phyloP scores from a whole-genome alignment of 2,797 vertebrate species.

The Scleropages formosus region DNA sequence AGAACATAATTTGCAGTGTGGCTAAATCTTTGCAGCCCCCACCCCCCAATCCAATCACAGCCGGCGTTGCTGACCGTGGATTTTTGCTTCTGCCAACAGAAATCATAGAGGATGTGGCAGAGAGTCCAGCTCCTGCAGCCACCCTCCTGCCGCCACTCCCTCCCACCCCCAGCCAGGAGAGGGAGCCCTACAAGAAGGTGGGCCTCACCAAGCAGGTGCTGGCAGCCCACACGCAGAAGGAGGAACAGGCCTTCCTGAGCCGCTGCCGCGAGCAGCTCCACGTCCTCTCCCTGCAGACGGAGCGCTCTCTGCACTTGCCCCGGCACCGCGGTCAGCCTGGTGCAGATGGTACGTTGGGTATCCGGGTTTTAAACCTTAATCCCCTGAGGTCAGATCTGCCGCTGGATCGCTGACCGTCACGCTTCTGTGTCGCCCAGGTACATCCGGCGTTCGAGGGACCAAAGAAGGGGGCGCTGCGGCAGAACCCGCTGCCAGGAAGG shows the following conservation, averaged over 20 bases:
- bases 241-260: constrained; percentile 86
- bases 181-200: constrained; percentile 79
- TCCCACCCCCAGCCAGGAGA: constrained; percentile 68
- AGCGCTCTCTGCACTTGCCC: constrained; percentile 75
- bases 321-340: constrained; percentile 50
- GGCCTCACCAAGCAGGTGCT: constrained; percentile 91
- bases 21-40: no score
- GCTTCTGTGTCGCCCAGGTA: constrained; percentile 34
- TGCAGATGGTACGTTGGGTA: constrained; percentile 55
- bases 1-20: no score
- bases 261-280: constrained; percentile 76
- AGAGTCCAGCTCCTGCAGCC: constrained; percentile 52
- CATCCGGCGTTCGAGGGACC: constrained; percentile 55
- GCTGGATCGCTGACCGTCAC: not conserved
- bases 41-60: no score
- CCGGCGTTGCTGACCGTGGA: not conserved
- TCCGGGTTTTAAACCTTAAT: no score
- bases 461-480: constrained; percentile 61
- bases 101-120: constrained; percentile 76
- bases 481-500: constrained; percentile 73
- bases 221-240: constrained; percentile 90
- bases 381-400: no score
- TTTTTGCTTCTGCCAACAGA: constrained; percentile 61
- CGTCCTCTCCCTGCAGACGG: constrained; percentile 70
- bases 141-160: constrained; percentile 53